A percentile compares a stretch with the other conserved stretches of the same genome.
These are phyloP conservation scores for Lineus longissimus DNA, from an alignment of 1,140 invertebrate genomes.

Conservation along the genomic window DNA sequence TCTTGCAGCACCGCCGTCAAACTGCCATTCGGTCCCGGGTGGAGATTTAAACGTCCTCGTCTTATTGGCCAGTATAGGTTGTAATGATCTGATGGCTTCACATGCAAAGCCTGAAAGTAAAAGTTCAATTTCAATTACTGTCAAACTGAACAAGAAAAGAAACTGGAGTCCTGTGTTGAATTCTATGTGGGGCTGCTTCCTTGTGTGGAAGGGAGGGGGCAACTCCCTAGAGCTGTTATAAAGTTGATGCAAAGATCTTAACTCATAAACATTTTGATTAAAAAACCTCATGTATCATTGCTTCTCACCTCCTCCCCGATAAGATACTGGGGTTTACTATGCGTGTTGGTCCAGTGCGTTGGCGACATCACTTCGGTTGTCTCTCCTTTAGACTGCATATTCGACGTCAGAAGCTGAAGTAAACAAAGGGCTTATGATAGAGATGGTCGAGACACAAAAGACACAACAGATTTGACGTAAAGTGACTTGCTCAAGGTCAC, in stretches of 20 bases:
- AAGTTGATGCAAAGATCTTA: too few relatives aligned
- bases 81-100: slow-evolving; percentile 65
- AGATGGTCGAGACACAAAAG: too few relatives aligned
- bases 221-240: too few relatives aligned
- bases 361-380: slow-evolving; percentile 38
- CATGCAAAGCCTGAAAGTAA: slow-evolving; percentile 65
- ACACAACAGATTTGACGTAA: too few relatives aligned
- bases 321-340: slow-evolving; percentile 42
- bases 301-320: slow-evolving; percentile 57
- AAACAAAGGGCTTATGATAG: too few relatives aligned
- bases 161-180: background rate
- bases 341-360: slow-evolving; percentile 45
- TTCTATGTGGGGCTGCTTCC: background rate
- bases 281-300: too few relatives aligned
- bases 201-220: too few relatives aligned
- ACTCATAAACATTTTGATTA: too few relatives aligned
- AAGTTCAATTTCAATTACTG: slow-evolving; percentile 29
- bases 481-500: too few relatives aligned
- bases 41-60: slow-evolving; percentile 82
- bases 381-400: slow-evolving; percentile 40
- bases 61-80: slow-evolving; percentile 86
- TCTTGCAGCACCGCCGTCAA: slow-evolving; percentile 77
- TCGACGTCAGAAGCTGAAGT: slow-evolving; percentile 40
- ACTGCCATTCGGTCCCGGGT: slow-evolving; percentile 76
- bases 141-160: background rate